phyloP scores from a whole-genome alignment of 1,140 invertebrate genomes.

The Drosophila navojoa region DNA sequence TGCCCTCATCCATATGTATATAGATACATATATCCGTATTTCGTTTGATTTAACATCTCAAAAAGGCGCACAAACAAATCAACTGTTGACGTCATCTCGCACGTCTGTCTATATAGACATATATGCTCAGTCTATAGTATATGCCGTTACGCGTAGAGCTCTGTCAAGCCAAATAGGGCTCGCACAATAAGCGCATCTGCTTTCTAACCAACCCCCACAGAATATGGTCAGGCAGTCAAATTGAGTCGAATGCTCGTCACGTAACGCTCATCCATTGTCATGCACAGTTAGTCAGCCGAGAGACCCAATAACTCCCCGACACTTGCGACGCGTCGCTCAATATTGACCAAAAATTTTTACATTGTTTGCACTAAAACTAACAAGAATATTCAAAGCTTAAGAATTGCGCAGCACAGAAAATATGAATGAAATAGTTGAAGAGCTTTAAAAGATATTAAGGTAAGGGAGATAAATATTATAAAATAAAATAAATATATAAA shows the following conservation, averaged over 20 bases:
- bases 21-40: constrained; percentile 14
- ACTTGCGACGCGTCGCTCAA: neutral
- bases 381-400: constrained; percentile 23
- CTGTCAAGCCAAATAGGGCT: constrained; percentile 63
- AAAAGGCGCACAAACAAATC: constrained; percentile 41
- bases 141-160: constrained; percentile 37
- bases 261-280: constrained; percentile 66
- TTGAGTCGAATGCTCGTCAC: constrained; percentile 69
- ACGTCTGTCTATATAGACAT: constrained; percentile 3
- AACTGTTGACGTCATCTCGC: constrained; percentile 32
- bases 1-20: constrained; percentile 17
- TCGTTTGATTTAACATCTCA: neutral
- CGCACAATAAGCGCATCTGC: constrained; percentile 62
- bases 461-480: too few relatives aligned
- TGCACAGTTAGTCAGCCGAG: constrained; percentile 70
- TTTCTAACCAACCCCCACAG: constrained; percentile 54
- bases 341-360: constrained; percentile 11
- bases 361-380: constrained; percentile 5
- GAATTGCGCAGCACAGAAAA: neutral
- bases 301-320: neutral
- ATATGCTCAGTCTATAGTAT: neutral
- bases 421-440: neutral
- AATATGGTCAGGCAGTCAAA: constrained; percentile 27
- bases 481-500: neutral
- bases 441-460: too few relatives aligned